Evolutionary conservation across 2,797 vertebrate genomes (phyloP).

Genomic region (Pyrocephalus nanus): DNA sequence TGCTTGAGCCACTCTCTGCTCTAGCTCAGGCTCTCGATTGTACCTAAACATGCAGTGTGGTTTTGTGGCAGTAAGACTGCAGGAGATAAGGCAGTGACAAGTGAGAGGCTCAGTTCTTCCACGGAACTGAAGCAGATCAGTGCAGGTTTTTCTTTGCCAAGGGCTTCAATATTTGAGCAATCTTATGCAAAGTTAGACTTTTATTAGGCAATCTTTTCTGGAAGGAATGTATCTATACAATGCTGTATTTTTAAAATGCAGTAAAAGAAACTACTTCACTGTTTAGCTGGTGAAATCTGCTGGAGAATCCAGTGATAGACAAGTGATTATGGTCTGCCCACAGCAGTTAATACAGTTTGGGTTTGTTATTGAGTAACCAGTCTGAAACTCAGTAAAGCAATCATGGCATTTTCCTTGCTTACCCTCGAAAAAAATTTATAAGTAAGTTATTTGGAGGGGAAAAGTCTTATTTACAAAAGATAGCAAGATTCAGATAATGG

Average conservation of each 20-base stretch:
- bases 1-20: background rate
- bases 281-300: background rate
- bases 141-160: background rate
- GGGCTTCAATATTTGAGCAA: background rate
- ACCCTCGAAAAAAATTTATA: background rate
- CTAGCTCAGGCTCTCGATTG: background rate
- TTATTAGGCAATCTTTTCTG: background rate
- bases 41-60: background rate
- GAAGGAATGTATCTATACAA: background rate
- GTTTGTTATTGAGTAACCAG: conserved; percentile 8
- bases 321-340: background rate
- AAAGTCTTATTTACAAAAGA: conserved; percentile 43
- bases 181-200: background rate
- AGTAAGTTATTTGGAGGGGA: conserved; percentile 18
- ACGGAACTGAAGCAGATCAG: background rate
- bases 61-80: background rate
- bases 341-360: background rate
- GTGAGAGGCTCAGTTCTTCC: background rate
- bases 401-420: background rate
- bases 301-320: background rate
- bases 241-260: background rate
- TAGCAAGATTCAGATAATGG: conserved; percentile 24
- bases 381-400: conserved; percentile 10
- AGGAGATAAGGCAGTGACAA: background rate
- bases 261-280: background rate